A percentile compares a stretch with the other conserved stretches of the same genome.
Evolutionary conservation across 2,113 vertebrate species (phyloP).

Genomic region (Alectura lathami): DNA sequence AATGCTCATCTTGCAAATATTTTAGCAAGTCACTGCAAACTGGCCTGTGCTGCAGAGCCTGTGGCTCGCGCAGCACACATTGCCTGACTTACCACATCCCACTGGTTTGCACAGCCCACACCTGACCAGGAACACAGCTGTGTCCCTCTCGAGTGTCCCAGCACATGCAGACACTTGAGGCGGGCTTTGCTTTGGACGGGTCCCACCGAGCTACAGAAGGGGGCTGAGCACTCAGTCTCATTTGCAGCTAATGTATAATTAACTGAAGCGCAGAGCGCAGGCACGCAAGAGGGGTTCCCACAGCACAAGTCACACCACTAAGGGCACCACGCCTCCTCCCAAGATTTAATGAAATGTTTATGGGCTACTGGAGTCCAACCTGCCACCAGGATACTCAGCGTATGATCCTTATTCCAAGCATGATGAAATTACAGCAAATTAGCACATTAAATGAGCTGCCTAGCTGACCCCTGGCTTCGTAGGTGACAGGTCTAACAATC

Average conservation of each 20-base stretch:
- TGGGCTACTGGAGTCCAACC: background rate
- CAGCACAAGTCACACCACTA: background rate
- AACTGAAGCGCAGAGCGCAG: background rate
- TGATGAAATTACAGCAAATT: constrained; percentile 67
- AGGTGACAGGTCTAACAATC: constrained; percentile 50
- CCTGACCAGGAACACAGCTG: background rate
- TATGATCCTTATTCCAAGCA: constrained; percentile 18
- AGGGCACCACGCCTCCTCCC: accelerated
- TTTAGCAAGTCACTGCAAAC: constrained; percentile 19
- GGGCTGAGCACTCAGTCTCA: background rate
- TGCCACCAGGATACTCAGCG: background rate
- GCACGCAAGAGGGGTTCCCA: background rate
- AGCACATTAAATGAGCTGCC: constrained; percentile 42
- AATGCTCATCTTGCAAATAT: background rate
- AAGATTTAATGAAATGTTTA: background rate
- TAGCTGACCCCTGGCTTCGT: constrained; percentile 28
- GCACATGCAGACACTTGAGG: background rate
- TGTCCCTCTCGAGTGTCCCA: accelerated
- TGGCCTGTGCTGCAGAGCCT: background rate
- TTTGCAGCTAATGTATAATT: constrained; percentile 14
- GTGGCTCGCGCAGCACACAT: background rate
- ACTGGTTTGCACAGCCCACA: accelerated
- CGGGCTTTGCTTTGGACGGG: accelerated
- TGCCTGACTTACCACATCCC: background rate
- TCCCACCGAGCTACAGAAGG: background rate